Evolutionary conservation across 1,140 invertebrate genomes (phyloP).

Genomic region (Daktulosphaira vitifoliae): DNA sequence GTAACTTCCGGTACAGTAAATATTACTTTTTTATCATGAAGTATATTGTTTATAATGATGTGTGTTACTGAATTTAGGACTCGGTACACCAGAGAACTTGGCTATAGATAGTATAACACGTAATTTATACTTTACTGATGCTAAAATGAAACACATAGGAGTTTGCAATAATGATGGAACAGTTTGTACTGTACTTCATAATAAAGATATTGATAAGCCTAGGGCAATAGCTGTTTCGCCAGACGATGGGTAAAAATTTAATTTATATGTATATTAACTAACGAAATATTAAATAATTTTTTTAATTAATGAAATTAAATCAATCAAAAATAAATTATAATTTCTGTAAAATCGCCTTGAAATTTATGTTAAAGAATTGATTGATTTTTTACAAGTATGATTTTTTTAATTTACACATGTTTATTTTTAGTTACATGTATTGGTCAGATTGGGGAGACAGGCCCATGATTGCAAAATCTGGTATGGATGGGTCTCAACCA

Average conservation of each 20-base stretch:
- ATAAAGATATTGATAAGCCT: constrained; percentile 50
- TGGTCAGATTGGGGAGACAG: constrained; percentile 75
- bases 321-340: background rate
- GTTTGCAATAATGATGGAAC: constrained; percentile 58
- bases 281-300: no score
- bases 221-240: constrained; percentile 55
- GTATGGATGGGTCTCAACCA: constrained; percentile 72
- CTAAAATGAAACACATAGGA: constrained; percentile 57
- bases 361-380: no score
- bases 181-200: constrained; percentile 54
- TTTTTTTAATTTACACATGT: no score
- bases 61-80: constrained; percentile 44
- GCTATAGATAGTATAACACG: constrained; percentile 71
- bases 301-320: background rate
- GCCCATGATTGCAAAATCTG: constrained; percentile 64
- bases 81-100: constrained; percentile 63
- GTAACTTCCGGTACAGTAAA: constrained; percentile 43
- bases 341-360: no score
- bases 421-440: constrained; percentile 60
- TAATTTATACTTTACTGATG: constrained; percentile 74
- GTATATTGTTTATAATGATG: background rate
- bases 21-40: constrained; percentile 4
- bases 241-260: constrained; percentile 47
- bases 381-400: no score
- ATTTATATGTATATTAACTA: background rate